Evolutionary conservation across 2,113 vertebrate genomes (phyloP).

Genomic region (Phylloscopus whistleri): DNA sequence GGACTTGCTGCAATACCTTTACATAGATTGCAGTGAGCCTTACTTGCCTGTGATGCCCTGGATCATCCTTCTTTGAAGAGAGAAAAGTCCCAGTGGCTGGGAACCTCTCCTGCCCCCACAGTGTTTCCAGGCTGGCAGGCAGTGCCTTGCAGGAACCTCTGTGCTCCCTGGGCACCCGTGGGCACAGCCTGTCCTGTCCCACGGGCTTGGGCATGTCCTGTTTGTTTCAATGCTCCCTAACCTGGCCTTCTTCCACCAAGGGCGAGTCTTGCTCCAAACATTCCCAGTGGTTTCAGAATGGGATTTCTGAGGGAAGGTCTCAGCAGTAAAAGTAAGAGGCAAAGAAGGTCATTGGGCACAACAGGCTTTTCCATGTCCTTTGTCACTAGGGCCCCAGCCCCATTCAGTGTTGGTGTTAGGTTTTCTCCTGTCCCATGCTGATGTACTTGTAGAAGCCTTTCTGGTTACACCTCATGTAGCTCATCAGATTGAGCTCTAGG

Average conservation of each 20-base stretch:
- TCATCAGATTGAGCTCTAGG: background rate
- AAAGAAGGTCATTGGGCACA: background rate
- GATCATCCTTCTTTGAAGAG: background rate
- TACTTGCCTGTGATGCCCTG: background rate
- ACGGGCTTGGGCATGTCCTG: fast-evolving
- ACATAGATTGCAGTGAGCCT: background rate
- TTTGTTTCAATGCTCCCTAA: background rate
- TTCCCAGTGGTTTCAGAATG: background rate
- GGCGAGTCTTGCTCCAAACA: background rate
- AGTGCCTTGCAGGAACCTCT: background rate
- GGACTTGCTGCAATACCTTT: background rate
- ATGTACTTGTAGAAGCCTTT: background rate
- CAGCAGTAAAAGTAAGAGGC: background rate
- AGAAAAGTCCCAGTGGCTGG: background rate
- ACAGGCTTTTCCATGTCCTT: background rate
- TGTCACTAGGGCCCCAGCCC: background rate
- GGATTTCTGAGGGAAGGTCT: background rate
- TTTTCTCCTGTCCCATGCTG: background rate
- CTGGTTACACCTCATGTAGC: background rate
- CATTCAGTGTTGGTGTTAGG: background rate
- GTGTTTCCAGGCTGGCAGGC: background rate
- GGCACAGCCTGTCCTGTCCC: background rate
- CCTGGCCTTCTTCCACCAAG: background rate
- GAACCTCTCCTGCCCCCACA: background rate
- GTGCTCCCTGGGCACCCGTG: background rate